Evolutionary conservation across 2,888 invertebrate genomes (phyloP).

Genomic region (Emmelina monodactyla): DNA sequence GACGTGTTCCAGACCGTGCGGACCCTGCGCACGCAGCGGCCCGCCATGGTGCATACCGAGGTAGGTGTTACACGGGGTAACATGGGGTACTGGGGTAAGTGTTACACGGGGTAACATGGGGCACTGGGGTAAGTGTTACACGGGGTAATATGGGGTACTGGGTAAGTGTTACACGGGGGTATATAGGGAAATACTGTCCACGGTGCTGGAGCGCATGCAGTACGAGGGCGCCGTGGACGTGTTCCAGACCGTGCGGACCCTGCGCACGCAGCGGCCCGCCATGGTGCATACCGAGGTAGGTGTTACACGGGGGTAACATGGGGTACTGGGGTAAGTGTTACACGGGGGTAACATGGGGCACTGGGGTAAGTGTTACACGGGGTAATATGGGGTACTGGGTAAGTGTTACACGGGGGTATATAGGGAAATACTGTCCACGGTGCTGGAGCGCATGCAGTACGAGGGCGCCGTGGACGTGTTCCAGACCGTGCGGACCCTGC

Average conservation of each 20-base stretch:
- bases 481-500: conserved; percentile 97
- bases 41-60: conserved; percentile 99
- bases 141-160: too few species aligned
- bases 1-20: conserved; percentile 99
- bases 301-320: too few species aligned
- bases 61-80: too few species aligned
- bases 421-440: conserved; percentile 96
- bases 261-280: conserved; percentile 97
- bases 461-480: conserved; percentile 99
- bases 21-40: conserved; percentile 96
- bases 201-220: conserved; percentile 98
- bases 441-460: conserved; percentile 98
- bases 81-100: too few species aligned
- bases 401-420: conserved; percentile 98
- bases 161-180: conserved; percentile 98
- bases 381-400: too few species aligned
- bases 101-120: too few species aligned
- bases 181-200: conserved; percentile 96
- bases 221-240: conserved; percentile 99
- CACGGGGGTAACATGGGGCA: too few species aligned
- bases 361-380: too few species aligned
- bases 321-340: too few species aligned
- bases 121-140: too few species aligned
- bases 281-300: conserved; percentile 99
- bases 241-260: conserved; percentile 98